Base-by-base conservation (phyloP, 2,888 invertebrate species). In the Drosophila lacicola region DNA sequence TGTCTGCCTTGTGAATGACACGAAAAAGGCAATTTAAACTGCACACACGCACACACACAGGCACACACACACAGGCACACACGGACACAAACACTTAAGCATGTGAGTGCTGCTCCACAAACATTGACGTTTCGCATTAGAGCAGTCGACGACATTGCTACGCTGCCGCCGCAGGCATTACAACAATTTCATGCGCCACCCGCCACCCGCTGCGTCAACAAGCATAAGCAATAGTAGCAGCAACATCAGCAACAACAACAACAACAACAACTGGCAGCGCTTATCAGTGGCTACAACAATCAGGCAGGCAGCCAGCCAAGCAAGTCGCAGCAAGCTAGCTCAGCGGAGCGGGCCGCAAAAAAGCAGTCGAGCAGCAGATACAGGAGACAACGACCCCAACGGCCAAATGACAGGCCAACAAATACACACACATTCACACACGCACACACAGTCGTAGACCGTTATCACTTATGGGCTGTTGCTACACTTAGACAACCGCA, bases 211-310 rank as follows among this genome's bases (percentile, higher is more conserved):
- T 37, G 25, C 44, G 29, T 29, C 29, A 29, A 36, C 29, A 66
- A 47, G 58, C 64, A 44, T 50, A 33, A 42, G 37, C 25, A 44
- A 25, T 34, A 44, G 25, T 14, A 42, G 53, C 19, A 44, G 2
- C 17, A 17, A 17, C 17, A 17, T 1, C 17, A 29, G 25, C 25
- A 41, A n/a, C 3, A 41, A n/a, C 44, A 57, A 29, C 46, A 44
- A 29, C 53, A 65, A 25, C 53, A 60, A 64, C 47, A 51, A 47
- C 55, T 65, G 58, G 65, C 62, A 53, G 62, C 57, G 76, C 80
- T 86, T 82, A 82, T 82, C 87, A 83, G 74, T 68, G 69, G 74
- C 74, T 67, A 61, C 78, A 83, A 82, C 77, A 86, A 77, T 82
- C 67, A 77, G 64, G 53, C 80, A 58, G 70, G 37, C 53, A 53